A percentile compares a stretch with the other conserved stretches of the same genome.
phyloP scores from a whole-genome alignment of 2,113 vertebrate genomes.

The Gopherus evgoodei region DNA sequence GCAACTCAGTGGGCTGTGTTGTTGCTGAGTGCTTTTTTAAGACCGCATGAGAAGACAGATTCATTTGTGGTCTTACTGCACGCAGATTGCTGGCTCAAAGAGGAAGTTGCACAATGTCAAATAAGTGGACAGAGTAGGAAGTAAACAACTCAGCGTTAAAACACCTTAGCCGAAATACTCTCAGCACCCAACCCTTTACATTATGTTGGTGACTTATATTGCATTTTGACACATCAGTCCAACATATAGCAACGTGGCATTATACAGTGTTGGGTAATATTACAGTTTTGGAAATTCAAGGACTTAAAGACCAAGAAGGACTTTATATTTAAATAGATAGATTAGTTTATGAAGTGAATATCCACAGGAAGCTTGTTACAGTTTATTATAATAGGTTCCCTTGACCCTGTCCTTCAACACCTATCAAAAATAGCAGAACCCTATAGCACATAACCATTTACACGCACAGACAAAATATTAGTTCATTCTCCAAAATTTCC shows the following conservation, averaged over 20 bases:
- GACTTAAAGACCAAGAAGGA: background rate
- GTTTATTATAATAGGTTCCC: rapidly evolving
- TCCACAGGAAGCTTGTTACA: background rate
- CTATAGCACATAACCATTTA: background rate
- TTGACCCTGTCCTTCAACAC: background rate
- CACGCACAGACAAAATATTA: rapidly evolving
- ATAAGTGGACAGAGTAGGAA: background rate
- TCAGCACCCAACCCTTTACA: background rate
- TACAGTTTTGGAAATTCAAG: background rate
- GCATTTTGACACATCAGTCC: background rate
- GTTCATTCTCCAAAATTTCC: background rate
- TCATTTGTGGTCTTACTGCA: constrained; percentile 10
- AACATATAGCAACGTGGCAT: background rate
- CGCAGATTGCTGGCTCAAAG: background rate
- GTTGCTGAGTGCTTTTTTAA: background rate
- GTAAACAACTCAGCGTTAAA: background rate
- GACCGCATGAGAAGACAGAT: background rate
- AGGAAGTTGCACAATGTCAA: constrained; percentile 7
- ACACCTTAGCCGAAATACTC: background rate
- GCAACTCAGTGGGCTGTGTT: background rate
- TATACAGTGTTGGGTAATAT: background rate
- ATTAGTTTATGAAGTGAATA: background rate
- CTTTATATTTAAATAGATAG: background rate
- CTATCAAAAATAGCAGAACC: background rate
- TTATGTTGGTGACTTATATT: background rate